Conservation (phyloP, 2,888 invertebrate species). For the Agriopis marginaria region DNA sequence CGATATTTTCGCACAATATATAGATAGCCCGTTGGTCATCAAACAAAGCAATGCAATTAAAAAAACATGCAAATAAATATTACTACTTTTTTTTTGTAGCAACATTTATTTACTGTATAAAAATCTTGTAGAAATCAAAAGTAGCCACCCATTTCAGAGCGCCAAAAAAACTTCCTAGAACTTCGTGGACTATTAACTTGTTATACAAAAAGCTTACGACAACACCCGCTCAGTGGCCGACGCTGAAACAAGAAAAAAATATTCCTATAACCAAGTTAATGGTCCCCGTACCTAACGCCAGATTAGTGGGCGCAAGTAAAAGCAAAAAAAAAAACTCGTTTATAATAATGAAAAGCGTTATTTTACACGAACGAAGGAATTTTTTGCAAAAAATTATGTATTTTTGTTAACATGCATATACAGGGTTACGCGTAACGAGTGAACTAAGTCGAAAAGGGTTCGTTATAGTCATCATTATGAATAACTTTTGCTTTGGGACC, state of each 20-base stretch:
- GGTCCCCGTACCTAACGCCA: constrained; percentile 19
- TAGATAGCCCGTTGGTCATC: no score
- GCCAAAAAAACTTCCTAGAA: background rate
- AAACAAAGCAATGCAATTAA: no score
- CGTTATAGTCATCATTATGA: no score
- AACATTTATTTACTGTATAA: background rate
- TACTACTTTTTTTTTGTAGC: no score
- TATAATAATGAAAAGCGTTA: background rate
- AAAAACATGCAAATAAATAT: no score
- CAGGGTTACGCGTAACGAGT: no score
- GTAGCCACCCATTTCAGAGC: background rate
- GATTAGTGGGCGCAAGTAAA: constrained; percentile 15
- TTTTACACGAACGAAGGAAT: no score
- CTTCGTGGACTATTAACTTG: constrained; percentile 17
- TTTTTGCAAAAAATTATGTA: no score
- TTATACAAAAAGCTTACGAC: constrained; percentile 29
- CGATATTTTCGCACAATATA: no score
- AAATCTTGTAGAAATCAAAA: background rate
- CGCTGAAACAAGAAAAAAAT: constrained; percentile 23
- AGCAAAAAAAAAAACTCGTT: background rate
- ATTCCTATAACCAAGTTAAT: constrained; percentile 33
- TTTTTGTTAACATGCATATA: no score
- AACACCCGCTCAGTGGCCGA: constrained; percentile 27
- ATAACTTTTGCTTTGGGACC: no score
- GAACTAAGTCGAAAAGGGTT: no score